Percentiles rank a stretch among this genome's conserved stretches.
These are phyloP conservation scores for Hemicrepidius hirtus DNA, from an alignment of 2,888 invertebrate species.

Conservation along the genomic window DNA sequence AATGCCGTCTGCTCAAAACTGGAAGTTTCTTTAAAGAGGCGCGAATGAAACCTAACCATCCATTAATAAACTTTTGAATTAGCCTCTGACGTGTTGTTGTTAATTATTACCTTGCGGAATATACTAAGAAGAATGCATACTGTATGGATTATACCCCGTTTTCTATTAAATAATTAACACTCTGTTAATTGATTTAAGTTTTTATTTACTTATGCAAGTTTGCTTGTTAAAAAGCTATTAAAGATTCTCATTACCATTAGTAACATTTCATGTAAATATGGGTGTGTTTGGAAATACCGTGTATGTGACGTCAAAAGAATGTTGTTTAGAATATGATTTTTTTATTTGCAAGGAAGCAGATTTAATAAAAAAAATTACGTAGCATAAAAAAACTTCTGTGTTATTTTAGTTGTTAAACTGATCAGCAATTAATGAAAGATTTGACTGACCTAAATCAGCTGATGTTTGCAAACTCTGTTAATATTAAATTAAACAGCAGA, in stretches of 20 bases:
- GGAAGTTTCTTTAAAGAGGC: slow-evolving; percentile 44
- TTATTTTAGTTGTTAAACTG: slow-evolving; percentile 1
- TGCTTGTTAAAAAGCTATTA: slow-evolving; percentile 28
- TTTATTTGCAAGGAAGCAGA: slow-evolving; percentile 19
- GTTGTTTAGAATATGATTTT: slow-evolving; percentile 44
- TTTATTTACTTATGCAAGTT: slow-evolving; percentile 36
- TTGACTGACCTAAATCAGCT: slow-evolving; percentile 38
- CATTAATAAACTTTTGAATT: too few species aligned
- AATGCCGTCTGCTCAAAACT: slow-evolving; percentile 44
- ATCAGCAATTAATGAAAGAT: slow-evolving; percentile 7
- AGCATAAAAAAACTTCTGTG: slow-evolving; percentile 27
- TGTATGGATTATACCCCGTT: not conserved
- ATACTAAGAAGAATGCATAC: not conserved
- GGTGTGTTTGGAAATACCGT: slow-evolving; percentile 51
- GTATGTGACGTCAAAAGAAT: slow-evolving; percentile 49
- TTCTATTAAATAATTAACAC: not conserved
- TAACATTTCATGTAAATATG: slow-evolving; percentile 51
- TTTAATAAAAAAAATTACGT: slow-evolving; percentile 2
- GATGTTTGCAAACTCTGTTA: not conserved
- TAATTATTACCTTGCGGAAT: not conserved
- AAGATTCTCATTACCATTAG: slow-evolving; percentile 35
- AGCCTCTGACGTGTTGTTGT: not conserved
- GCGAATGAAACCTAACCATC: slow-evolving; percentile 9
- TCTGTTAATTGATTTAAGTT: slow-evolving; percentile 9
- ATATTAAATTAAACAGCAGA: not conserved